Conservation (phyloP, 2,888 invertebrate genomes). For the Idaea straminata region DNA sequence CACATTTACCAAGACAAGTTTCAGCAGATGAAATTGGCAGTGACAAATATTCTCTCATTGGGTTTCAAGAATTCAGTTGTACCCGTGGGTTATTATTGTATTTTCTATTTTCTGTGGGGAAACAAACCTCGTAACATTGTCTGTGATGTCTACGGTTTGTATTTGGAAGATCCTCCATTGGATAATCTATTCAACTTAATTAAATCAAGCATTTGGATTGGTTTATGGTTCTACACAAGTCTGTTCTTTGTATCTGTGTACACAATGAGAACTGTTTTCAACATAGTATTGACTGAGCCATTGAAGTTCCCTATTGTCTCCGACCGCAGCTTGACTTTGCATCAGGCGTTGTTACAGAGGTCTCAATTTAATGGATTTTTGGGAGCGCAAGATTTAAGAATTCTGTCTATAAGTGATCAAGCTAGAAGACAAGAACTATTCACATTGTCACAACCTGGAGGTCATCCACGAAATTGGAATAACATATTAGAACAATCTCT, state of each 20-base stretch:
- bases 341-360: conserved; percentile 81
- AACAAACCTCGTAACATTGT: conserved; percentile 73
- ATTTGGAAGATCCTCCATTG: conserved; percentile 74
- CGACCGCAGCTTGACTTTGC: conserved; percentile 73
- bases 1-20: conserved; percentile 86
- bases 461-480: conserved; percentile 94
- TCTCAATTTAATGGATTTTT: conserved; percentile 87
- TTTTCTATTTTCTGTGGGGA: conserved; percentile 83
- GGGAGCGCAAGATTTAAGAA: conserved; percentile 87
- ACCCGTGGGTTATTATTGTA: conserved; percentile 82
- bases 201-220: conserved; percentile 77
- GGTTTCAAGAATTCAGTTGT: conserved; percentile 81
- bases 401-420: conserved; percentile 82
- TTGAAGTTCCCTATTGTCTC: conserved; percentile 83
- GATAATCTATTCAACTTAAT: conserved; percentile 71
- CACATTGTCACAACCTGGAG: conserved; percentile 89
- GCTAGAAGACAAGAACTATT: conserved; percentile 83
- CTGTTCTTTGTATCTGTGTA: conserved; percentile 86
- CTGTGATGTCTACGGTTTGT: conserved; percentile 74
- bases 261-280: conserved; percentile 85
- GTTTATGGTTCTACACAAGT: conserved; percentile 85
- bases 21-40: conserved; percentile 81
- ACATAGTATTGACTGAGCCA: conserved; percentile 85
- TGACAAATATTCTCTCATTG: conserved; percentile 78
- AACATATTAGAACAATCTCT: conserved; percentile 83